phyloP scores from a whole-genome alignment of 2,888 invertebrate species.

The Tetragnatha montana region DNA sequence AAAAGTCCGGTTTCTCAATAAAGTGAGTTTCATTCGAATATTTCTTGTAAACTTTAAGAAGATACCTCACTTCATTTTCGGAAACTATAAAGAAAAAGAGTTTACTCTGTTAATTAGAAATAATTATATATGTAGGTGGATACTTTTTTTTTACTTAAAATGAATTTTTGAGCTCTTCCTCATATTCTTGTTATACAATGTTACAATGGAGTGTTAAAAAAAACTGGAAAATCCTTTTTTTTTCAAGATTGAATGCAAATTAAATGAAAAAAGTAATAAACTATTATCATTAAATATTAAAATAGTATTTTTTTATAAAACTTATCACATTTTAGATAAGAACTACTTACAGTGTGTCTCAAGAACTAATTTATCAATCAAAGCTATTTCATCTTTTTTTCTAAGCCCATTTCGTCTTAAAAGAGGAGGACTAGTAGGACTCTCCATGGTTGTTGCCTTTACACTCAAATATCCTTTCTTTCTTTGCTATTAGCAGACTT shows the following conservation, averaged over 20 bases:
- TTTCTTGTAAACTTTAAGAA: slow-evolving; percentile 31
- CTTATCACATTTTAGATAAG: not conserved
- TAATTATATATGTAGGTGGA: no score
- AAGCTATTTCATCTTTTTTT: slow-evolving; percentile 25
- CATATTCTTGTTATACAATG: not conserved
- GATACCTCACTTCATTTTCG: slow-evolving; percentile 53
- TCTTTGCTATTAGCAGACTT: no score
- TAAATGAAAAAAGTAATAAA: not conserved
- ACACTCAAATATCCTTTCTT: no score
- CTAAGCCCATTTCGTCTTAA: slow-evolving; percentile 18
- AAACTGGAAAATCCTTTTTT: not conserved
- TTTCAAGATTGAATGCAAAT: not conserved
- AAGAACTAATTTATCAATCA: slow-evolving; percentile 20
- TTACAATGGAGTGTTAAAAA: not conserved
- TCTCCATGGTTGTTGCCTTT: not conserved
- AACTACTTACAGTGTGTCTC: slow-evolving; percentile 43
- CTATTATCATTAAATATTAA: not conserved
- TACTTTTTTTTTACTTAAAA: no score
- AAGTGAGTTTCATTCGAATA: not conserved
- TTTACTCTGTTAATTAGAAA: no score
- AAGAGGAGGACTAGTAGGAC: not conserved
- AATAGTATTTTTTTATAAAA: not conserved
- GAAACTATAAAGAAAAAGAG: slow-evolving; percentile 40
- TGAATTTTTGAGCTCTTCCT: no score
- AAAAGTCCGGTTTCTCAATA: slow-evolving; percentile 51